phyloP scores from a whole-genome alignment of 2,888 invertebrate genomes.

The Mesoligia furuncula region DNA sequence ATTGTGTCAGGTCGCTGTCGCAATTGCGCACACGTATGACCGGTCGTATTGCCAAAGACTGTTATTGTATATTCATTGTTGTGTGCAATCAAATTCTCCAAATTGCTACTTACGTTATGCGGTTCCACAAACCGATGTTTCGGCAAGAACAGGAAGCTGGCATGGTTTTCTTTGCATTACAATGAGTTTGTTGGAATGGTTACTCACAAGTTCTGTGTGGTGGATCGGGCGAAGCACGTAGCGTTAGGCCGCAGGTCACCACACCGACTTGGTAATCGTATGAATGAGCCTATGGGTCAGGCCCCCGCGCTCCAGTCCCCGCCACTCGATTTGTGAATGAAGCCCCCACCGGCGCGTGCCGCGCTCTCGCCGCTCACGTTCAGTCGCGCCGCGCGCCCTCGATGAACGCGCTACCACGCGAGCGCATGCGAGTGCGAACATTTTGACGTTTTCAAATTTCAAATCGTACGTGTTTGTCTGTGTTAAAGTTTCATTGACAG shows the following conservation, averaged over 20 bases:
- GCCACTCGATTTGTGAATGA: conserved; percentile 89
- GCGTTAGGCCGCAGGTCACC: conserved; percentile 65
- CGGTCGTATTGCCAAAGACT: conserved; percentile 70
- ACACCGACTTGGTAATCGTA: conserved; percentile 75
- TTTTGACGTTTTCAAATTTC: conserved; percentile 84
- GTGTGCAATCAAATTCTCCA: conserved; percentile 66
- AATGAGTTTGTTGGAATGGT: conserved; percentile 64
- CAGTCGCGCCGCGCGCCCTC: conserved; percentile 87
- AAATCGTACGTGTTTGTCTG: conserved; percentile 78
- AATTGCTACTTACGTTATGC: conserved; percentile 61
- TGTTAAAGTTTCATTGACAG: conserved; percentile 73
- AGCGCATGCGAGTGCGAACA: conserved; percentile 79
- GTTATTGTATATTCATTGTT: conserved; percentile 66
- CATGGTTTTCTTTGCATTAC: conserved; percentile 69
- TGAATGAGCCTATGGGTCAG: conserved; percentile 83
- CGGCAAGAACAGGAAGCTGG: conserved; percentile 69
- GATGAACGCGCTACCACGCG: conserved; percentile 85
- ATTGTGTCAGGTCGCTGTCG: conserved; percentile 74
- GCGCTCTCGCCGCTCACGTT: conserved; percentile 79
- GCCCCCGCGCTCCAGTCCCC: conserved; percentile 80
- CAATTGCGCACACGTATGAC: conserved; percentile 69
- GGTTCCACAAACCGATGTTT: conserved; percentile 65
- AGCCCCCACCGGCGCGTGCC: conserved; percentile 88
- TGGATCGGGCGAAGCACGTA: conserved; percentile 67
- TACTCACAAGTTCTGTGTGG: conserved; percentile 64